Percentiles rank a stretch among this genome's conserved stretches.
Conservation (phyloP, 2,113 vertebrate genomes). For the Cavia aperea region DNA sequence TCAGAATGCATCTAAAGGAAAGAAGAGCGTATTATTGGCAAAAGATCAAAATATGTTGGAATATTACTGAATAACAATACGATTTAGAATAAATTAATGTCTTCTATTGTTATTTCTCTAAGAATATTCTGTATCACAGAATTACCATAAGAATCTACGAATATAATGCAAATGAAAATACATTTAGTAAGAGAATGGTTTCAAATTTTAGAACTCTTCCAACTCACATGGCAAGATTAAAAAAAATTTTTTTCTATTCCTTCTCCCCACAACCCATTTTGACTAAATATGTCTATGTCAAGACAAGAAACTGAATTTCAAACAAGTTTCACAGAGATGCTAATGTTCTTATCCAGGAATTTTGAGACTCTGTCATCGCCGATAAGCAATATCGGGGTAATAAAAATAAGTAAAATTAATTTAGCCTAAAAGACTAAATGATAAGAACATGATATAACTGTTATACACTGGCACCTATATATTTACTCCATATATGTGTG, state of each 20-base stretch:
- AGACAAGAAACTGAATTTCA: neutral
- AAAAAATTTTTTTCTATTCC: neutral
- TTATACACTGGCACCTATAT: neutral
- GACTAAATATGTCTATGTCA: neutral
- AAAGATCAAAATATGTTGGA: conserved; percentile 17
- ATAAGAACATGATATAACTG: neutral
- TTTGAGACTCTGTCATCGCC: neutral
- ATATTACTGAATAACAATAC: conserved; percentile 17
- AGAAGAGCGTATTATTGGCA: neutral
- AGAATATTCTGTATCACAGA: neutral
- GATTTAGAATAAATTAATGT: conserved; percentile 29
- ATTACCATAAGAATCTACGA: neutral
- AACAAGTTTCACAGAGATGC: conserved; percentile 3
- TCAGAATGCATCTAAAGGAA: neutral
- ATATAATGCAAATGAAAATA: neutral
- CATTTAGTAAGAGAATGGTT: neutral
- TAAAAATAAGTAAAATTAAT: conserved; percentile 24
- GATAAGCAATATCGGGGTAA: neutral
- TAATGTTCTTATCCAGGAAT: neutral
- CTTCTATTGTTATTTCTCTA: neutral
- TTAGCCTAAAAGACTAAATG: neutral
- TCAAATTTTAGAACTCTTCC: conserved; percentile 15
- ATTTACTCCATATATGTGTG: too few relatives aligned
- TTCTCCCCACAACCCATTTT: neutral
- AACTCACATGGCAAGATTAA: neutral